phyloP scores from a whole-genome alignment of 2,888 invertebrate species.

The Chaetogeoica ovagalla region DNA sequence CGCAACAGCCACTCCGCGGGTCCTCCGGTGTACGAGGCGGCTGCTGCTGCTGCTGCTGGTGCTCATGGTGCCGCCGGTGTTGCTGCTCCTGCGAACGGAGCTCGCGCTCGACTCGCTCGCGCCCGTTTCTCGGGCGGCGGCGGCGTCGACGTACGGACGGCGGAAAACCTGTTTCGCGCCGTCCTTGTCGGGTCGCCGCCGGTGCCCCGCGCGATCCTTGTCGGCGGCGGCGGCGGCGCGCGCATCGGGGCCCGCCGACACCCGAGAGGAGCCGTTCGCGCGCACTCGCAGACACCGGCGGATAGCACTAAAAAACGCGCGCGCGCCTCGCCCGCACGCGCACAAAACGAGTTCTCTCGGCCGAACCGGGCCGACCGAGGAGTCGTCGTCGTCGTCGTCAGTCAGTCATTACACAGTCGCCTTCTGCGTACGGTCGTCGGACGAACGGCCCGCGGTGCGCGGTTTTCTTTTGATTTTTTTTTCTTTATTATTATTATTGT shows the following conservation, averaged over 20 bases:
- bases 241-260: conserved; percentile 38
- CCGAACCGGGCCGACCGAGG: background rate
- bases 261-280: conserved; percentile 20
- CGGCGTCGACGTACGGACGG: background rate
- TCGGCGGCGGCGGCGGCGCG: conserved; percentile 13
- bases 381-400: too few species aligned
- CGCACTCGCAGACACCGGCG: conserved; percentile 6
- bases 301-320: background rate
- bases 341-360: background rate
- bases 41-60: background rate
- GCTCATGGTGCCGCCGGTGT: too few species aligned
- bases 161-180: conserved; percentile 48
- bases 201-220: conserved; percentile 26
- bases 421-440: background rate
- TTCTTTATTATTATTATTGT: background rate
- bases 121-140: conserved; percentile 20
- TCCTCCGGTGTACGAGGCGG: background rate
- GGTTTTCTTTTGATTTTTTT: background rate
- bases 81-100: background rate
- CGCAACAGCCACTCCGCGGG: background rate
- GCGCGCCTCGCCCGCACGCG: conserved; percentile 13
- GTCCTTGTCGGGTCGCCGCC: conserved; percentile 51
- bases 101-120: conserved; percentile 17
- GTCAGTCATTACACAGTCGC: conserved; percentile 38
- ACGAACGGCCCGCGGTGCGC: background rate